These are phyloP conservation scores for Dysmachus trigonus DNA, from an alignment of 2,888 invertebrate species.

Conservation along the genomic window DNA sequence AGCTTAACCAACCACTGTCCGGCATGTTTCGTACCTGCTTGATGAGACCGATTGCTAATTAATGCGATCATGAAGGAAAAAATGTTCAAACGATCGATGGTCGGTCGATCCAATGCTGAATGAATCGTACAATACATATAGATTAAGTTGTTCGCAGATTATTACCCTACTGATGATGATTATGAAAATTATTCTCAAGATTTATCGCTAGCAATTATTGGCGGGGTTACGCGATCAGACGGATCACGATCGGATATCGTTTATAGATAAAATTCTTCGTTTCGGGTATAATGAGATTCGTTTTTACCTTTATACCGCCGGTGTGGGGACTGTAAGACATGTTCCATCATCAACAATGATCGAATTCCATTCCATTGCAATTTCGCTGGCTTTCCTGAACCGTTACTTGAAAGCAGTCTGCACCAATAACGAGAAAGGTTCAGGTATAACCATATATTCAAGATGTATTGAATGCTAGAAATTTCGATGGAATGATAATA, in stretches of 20 bases:
- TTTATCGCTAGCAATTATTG: conserved; percentile 1
- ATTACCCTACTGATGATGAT: neutral
- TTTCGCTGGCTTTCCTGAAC: neutral
- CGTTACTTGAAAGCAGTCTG: neutral
- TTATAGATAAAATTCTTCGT: neutral
- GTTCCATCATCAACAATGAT: neutral
- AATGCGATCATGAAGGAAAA: neutral
- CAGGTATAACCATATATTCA: neutral
- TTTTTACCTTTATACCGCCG: neutral
- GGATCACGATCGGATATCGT: conserved; percentile 11
- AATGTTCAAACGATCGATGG: neutral
- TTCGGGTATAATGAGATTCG: neutral
- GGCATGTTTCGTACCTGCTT: neutral
- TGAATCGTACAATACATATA: neutral
- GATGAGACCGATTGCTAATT: conserved; percentile 7
- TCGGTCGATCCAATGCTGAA: neutral
- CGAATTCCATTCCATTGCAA: neutral
- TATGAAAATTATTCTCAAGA: conserved; percentile 18
- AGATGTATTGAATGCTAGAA: neutral
- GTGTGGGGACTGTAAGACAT: neutral
- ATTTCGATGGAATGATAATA: neutral
- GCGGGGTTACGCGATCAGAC: neutral
- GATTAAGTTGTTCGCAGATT: neutral
- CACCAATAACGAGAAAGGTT: neutral
- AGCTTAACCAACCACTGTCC: neutral